A percentile compares a stretch with the other conserved stretches of the same genome.
These are phyloP conservation scores for Chrysodeixis includens DNA, from an alignment of 2,888 invertebrate species.

Conservation along the genomic window DNA sequence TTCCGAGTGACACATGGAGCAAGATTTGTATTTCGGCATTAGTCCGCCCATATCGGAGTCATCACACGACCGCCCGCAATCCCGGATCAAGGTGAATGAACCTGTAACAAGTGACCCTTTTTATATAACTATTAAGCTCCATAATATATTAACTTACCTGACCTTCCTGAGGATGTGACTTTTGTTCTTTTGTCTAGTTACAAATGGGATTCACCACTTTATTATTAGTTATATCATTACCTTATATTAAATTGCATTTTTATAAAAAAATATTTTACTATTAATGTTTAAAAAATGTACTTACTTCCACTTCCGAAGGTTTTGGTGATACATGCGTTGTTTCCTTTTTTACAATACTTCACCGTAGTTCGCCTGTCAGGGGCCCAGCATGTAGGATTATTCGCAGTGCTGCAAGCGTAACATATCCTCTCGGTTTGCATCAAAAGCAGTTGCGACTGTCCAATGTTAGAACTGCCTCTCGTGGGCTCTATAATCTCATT, in stretches of 20 bases:
- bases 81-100: constrained; percentile 70
- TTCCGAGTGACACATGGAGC: constrained; percentile 75
- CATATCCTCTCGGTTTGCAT: constrained; percentile 71
- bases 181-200: not conserved
- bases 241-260: too few relatives aligned
- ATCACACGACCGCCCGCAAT: constrained; percentile 74
- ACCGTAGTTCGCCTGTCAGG: constrained; percentile 75
- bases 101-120: constrained; percentile 62
- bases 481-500: constrained; percentile 60
- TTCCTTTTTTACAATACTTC: constrained; percentile 76
- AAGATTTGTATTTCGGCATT: constrained; percentile 66
- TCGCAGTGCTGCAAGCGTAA: constrained; percentile 77
- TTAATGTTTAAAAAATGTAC: too few relatives aligned
- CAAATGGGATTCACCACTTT: accelerated
- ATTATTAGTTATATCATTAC: not conserved
- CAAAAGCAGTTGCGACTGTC: constrained; percentile 57
- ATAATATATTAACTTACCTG: not conserved
- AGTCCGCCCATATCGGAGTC: constrained; percentile 57
- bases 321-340: constrained; percentile 75
- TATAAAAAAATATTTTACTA: too few relatives aligned
- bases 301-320: constrained; percentile 69
- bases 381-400: constrained; percentile 72
- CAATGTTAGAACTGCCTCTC: constrained; percentile 58
- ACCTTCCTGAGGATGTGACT: not conserved
- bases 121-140: not conserved